Percentiles rank a stretch among this genome's conserved stretches.
These are phyloP conservation scores for Acleris cristana DNA, from an alignment of 2,888 invertebrate genomes.

Conservation along the genomic window DNA sequence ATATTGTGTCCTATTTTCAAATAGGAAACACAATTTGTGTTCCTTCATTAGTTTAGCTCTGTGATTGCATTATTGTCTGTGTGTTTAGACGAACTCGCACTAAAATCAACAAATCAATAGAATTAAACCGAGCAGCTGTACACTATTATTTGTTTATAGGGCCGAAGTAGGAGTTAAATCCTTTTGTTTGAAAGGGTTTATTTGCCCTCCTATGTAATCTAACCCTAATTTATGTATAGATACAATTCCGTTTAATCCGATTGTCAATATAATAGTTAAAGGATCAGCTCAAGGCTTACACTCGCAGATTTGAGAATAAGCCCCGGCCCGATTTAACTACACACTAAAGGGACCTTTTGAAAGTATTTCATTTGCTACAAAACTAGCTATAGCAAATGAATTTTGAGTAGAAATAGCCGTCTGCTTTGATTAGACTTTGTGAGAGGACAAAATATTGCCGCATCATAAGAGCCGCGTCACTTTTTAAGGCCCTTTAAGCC, in stretches of 20 bases:
- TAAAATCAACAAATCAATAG: neutral
- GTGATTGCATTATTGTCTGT: neutral
- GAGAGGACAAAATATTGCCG: too few relatives aligned
- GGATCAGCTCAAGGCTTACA: constrained; percentile 37
- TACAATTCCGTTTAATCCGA: constrained; percentile 39
- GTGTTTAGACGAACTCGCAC: neutral
- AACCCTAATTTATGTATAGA: constrained; percentile 35
- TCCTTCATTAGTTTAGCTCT: neutral
- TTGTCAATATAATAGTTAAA: constrained; percentile 42
- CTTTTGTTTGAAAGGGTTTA: constrained; percentile 30
- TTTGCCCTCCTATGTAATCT: constrained; percentile 31
- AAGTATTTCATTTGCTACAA: neutral
- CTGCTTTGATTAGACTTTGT: neutral
- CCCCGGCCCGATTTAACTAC: constrained; percentile 2
- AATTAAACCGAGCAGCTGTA: constrained; percentile 2
- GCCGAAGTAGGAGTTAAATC: constrained; percentile 21
- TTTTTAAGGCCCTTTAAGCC: too few relatives aligned
- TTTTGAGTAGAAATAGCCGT: neutral
- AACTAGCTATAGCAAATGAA: neutral
- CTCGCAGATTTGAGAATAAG: constrained; percentile 29
- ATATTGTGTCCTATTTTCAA: too few relatives aligned
- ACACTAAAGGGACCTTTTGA: neutral
- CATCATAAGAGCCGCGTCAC: too few relatives aligned
- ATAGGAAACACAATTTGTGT: neutral
- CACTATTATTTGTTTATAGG: constrained; percentile 12